Evolutionary conservation across 37 sponge, comb jelly and placozoan species (phyloP).

Genomic region (Halichondria panicea): DNA sequence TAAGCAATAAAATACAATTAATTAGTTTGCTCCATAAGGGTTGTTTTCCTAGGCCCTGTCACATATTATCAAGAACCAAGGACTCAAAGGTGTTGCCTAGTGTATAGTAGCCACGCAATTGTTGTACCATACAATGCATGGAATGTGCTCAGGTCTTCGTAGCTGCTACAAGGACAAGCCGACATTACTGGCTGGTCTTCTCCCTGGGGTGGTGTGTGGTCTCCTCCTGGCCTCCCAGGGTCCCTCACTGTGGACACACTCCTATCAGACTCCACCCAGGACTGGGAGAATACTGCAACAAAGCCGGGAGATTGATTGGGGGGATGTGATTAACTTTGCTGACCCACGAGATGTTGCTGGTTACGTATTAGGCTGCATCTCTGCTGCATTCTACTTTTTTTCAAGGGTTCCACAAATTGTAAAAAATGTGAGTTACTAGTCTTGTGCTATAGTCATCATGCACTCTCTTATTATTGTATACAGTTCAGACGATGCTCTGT

Average conservation of each 20-base stretch:
- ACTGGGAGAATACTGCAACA: background rate
- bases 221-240: background rate
- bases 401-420: conserved; percentile 56
- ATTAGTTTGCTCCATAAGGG: no score
- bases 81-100: conserved; percentile 24
- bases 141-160: no score
- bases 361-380: conserved; percentile 58
- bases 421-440: conserved; percentile 76
- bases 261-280: background rate
- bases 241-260: background rate
- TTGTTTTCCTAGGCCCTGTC: no score
- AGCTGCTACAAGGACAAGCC: background rate
- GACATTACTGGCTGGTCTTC: background rate
- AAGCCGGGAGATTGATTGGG: no score
- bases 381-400: conserved; percentile 43
- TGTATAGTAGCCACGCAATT: no score
- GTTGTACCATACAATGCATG: no score
- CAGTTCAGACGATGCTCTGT: conserved; percentile 62
- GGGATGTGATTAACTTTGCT: background rate
- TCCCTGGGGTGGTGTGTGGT: background rate
- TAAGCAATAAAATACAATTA: no score
- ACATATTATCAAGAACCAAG: conserved; percentile 18
- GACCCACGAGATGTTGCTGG: conserved; percentile 25
- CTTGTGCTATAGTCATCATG: no score
- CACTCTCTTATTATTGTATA: background rate